phyloP scores from a whole-genome alignment of 1,140 invertebrate species.

The Cyclargus thomasi region DNA sequence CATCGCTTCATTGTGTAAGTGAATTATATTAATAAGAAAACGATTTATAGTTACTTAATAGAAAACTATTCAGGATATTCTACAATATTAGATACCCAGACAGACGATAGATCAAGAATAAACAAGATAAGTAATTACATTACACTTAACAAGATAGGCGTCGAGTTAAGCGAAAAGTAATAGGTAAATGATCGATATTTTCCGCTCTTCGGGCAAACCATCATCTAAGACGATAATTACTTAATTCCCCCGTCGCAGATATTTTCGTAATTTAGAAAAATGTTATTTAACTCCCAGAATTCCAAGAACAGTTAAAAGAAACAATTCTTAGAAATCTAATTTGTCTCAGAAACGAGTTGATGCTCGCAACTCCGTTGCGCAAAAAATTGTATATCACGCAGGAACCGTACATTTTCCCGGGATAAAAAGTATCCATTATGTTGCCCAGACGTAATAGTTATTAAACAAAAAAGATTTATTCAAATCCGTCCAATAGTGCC shows the following conservation, averaged over 20 bases:
- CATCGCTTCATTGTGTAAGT: no score
- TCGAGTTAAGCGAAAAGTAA: slow-evolving; percentile 3
- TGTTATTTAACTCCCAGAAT: background rate
- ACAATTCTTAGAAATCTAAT: background rate
- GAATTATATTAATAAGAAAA: no score
- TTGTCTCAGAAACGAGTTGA: background rate
- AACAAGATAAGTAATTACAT: background rate
- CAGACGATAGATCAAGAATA: background rate
- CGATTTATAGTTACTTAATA: no score
- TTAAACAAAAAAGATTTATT: no score
- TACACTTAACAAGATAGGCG: background rate
- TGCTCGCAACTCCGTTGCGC: no score
- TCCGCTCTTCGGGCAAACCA: background rate
- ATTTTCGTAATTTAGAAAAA: background rate
- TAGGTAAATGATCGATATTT: slow-evolving; percentile 10
- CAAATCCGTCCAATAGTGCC: no score
- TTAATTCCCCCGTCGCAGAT: background rate
- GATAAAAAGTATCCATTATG: no score
- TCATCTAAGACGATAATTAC: slow-evolving; percentile 12
- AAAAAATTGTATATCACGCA: no score
- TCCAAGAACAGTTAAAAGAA: background rate
- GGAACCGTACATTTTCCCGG: no score
- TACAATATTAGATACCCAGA: background rate
- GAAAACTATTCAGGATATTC: background rate
- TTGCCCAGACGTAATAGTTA: no score